Base-by-base conservation (phyloP, 2,113 vertebrate species). In the Meleagris gallopavo region DNA sequence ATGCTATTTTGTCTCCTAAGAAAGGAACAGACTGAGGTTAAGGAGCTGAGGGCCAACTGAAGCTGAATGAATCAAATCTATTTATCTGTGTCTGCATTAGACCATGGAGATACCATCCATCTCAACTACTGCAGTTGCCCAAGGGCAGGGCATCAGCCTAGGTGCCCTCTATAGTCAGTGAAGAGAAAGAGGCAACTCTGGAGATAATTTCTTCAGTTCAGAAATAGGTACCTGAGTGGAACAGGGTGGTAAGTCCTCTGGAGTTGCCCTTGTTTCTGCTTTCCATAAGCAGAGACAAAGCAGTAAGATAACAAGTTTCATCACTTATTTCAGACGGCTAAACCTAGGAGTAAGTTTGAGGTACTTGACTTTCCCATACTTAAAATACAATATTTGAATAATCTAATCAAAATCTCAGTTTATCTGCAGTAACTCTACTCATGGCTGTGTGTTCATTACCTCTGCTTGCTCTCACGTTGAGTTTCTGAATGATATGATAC, bases 341-440 rank as follows among this genome's bases (percentile, higher is more conserved):
- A 65, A 54, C 38, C 40, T 65, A n/a, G 36, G 36, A 17, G 16
- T 65, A 30, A 78, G 30, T 32, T 50, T 10, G 15, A 96, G 61
- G 27, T 29, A 78, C 0, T 0, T 7, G 45, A 46, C 22, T 43
- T 83, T 70, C 20, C 24, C 0, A 1, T 58, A 45, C 46, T 77
- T 83, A 69, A 50, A 20, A 72, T 32, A 30, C n/a, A 79, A 19
- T 1, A 16, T 25, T n/a, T 76, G 32, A 85, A 65, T 40, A 89
- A 75, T 76, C 30, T n/a, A 43, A 17, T 36, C 24, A 16, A 20
- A 10, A 8, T 3, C 13, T 89, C 52, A 67, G 7, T 17, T 52
- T 60, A 7, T 34, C 76, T 90, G 38, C 32, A 64, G 25, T 8
- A 83, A 36, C 64, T 41, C 13, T 25, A 60, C 41, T 22, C 29